Evolutionary conservation across 2,797 vertebrate genomes (phyloP).

Genomic region (Emys orbicularis): DNA sequence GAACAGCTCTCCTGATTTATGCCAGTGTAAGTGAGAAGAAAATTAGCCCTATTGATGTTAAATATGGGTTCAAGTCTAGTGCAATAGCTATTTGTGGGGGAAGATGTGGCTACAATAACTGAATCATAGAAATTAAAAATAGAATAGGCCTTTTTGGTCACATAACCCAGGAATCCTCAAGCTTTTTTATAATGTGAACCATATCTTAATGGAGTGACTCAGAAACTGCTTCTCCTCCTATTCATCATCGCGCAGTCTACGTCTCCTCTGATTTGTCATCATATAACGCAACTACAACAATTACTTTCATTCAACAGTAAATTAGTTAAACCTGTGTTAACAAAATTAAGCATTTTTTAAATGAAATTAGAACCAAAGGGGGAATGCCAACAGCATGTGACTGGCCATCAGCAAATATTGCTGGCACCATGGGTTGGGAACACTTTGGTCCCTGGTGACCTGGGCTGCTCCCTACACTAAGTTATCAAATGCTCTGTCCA

Average conservation of each 20-base stretch:
- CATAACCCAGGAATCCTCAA: neutral
- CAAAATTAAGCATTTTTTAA: neutral
- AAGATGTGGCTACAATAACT: neutral
- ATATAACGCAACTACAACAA: neutral
- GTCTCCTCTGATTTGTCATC: neutral
- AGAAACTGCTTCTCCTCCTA: neutral
- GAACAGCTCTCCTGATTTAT: neutral
- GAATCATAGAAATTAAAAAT: neutral
- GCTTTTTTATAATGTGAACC: neutral
- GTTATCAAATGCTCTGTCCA: neutral
- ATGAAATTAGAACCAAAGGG: neutral
- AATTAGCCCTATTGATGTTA: neutral
- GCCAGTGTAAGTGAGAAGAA: neutral
- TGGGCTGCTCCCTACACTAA: neutral
- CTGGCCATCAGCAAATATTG: neutral
- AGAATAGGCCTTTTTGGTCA: neutral
- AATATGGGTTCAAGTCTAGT: neutral
- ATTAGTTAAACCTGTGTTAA: slow-evolving; percentile 9
- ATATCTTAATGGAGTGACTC: neutral
- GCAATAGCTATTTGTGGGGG: neutral
- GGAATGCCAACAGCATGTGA: neutral
- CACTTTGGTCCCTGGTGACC: neutral
- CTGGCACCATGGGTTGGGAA: neutral
- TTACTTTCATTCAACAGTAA: neutral
- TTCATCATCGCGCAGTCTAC: neutral